phyloP scores from a whole-genome alignment of 2,797 vertebrate genomes.

The Eptatretus atami region DNA sequence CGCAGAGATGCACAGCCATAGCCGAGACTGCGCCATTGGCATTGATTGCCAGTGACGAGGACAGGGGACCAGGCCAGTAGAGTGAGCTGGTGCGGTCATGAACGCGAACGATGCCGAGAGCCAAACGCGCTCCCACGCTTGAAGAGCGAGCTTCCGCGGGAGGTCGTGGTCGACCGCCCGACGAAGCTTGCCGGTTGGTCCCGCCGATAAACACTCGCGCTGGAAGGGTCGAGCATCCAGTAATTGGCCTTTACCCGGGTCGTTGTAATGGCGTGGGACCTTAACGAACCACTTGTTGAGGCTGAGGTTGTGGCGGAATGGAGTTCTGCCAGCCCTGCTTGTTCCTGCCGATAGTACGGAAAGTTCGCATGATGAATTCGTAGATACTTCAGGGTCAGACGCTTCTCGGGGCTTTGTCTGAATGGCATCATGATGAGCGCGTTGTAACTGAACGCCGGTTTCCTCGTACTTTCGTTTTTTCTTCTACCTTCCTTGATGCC shows the following conservation, averaged over 20 bases:
- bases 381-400: constrained; percentile 33
- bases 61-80: constrained; percentile 96
- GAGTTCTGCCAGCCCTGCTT: constrained; percentile 34
- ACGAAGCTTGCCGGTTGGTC: constrained; percentile 23
- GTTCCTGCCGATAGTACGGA: constrained; percentile 28
- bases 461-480: constrained; percentile 15
- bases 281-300: constrained; percentile 37
- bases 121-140: constrained; percentile 73
- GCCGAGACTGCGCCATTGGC: constrained; percentile 25
- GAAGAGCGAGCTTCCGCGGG: constrained; percentile 77
- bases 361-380: constrained; percentile 31
- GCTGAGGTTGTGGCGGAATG: constrained; percentile 32
- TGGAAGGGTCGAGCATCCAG: constrained; percentile 35
- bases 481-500: constrained; percentile 6
- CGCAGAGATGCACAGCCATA: constrained; percentile 3
- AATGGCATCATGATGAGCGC: constrained; percentile 43
- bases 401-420: constrained; percentile 20
- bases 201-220: constrained; percentile 33
- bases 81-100: constrained; percentile 82
- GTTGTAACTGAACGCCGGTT: constrained; percentile 34
- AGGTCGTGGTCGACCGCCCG: constrained; percentile 15
- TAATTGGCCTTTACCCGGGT: constrained; percentile 36
- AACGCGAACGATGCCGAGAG: constrained; percentile 79
- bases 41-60: constrained; percentile 50
- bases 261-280: constrained; percentile 28